Evolutionary conservation across 1,140 invertebrate genomes (phyloP).

Genomic region (Leptonema lineaticorne): DNA sequence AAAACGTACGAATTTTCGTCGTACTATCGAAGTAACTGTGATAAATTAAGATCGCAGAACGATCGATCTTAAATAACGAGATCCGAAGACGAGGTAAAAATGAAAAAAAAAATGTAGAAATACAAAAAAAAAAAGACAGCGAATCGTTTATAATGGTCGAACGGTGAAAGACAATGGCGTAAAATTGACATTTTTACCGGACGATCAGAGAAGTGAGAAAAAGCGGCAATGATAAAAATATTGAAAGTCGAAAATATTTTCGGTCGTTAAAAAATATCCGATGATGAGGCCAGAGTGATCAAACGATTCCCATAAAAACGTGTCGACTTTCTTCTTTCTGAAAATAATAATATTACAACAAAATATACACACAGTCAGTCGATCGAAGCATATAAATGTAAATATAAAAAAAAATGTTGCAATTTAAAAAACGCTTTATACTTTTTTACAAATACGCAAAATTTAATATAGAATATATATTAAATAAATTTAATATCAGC

Average conservation of each 20-base stretch:
- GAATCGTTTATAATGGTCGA: not conserved
- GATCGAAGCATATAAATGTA: too few species aligned
- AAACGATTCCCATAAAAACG: constrained; percentile 12
- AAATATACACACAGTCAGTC: not conserved
- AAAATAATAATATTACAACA: not conserved
- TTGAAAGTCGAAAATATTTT: not conserved
- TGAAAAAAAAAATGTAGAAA: not conserved
- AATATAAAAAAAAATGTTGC: too few species aligned
- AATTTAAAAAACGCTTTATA: too few species aligned
- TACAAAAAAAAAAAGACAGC: too few species aligned
- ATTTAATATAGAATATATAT: too few species aligned
- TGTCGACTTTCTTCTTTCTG: not conserved
- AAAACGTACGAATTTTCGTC: too few species aligned
- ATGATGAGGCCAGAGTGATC: constrained; percentile 9
- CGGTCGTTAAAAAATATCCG: not conserved
- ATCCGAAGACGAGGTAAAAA: not conserved
- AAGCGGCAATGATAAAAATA: not conserved
- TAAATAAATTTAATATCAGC: too few species aligned
- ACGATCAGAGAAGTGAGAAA: not conserved
- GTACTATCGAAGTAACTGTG: too few species aligned
- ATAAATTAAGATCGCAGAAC: not conserved
- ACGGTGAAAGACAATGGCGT: constrained; percentile 8
- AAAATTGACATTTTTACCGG: constrained; percentile 3
- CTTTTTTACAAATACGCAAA: too few species aligned
- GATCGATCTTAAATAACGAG: not conserved